These are phyloP conservation scores for Aradophagus sp. DNA, from an alignment of 1,140 invertebrate genomes.

Conservation along the genomic window DNA sequence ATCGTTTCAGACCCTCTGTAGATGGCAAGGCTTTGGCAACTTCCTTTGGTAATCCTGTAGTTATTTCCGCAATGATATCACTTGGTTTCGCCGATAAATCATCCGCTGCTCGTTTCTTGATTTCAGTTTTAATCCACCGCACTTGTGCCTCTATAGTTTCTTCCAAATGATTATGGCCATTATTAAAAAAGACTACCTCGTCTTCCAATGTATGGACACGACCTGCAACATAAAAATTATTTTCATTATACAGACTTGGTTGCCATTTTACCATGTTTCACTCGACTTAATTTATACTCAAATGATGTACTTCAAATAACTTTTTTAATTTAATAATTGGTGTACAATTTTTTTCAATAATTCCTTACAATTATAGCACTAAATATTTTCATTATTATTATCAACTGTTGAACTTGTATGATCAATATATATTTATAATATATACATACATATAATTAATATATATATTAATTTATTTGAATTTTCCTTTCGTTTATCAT, in stretches of 20 bases:
- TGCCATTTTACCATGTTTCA: conserved; percentile 6
- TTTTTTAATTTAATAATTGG: too few species aligned
- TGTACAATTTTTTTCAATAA: too few species aligned
- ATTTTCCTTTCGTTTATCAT: too few species aligned
- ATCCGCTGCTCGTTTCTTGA: conserved; percentile 22
- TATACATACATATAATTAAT: too few species aligned
- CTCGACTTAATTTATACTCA: neutral
- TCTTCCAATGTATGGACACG: conserved; percentile 26
- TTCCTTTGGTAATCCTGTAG: conserved; percentile 9
- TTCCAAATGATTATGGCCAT: conserved; percentile 38
- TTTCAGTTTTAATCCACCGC: conserved; percentile 19
- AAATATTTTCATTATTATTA: too few species aligned
- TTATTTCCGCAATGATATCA: conserved; percentile 14
- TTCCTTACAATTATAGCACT: too few species aligned
- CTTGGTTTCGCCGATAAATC: conserved; percentile 7
- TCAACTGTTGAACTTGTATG: too few species aligned
- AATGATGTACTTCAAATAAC: too few species aligned
- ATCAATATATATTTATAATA: too few species aligned
- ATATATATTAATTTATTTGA: too few species aligned
- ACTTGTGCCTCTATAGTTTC: conserved; percentile 27
- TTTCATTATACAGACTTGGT: neutral
- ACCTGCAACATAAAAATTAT: conserved; percentile 15
- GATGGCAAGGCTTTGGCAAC: conserved; percentile 15
- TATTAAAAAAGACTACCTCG: conserved; percentile 28
- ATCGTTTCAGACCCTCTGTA: conserved; percentile 6